phyloP scores from a whole-genome alignment of 2,888 invertebrate species.

The Acanthosepion esculentum region DNA sequence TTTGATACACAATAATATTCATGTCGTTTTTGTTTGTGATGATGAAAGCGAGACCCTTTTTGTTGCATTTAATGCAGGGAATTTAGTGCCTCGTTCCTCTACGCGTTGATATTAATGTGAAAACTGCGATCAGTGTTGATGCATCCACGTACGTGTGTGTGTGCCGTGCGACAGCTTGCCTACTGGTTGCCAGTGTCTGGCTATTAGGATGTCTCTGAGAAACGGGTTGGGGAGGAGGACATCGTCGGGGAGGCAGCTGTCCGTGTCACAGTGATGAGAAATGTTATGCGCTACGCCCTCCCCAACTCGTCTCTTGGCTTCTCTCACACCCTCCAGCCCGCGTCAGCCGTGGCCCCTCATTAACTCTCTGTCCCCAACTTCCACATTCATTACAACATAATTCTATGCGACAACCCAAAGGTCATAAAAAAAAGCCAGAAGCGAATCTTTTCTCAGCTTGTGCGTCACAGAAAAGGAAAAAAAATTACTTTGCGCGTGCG shows the following conservation, averaged over 20 bases:
- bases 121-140: not conserved
- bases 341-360: not conserved
- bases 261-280: not conserved
- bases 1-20: too few species aligned
- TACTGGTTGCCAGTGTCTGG: not conserved
- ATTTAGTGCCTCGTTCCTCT: too few species aligned
- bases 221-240: not conserved
- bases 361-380: not conserved
- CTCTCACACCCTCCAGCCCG: not conserved
- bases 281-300: not conserved
- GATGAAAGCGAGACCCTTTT: too few species aligned
- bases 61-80: too few species aligned
- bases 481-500: not conserved
- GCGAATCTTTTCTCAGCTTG: not conserved
- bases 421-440: not conserved
- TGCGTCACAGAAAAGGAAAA: not conserved
- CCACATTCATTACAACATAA: not conserved
- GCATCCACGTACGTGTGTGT: not conserved
- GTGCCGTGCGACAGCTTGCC: not conserved
- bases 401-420: not conserved
- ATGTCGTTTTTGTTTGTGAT: too few species aligned
- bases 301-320: not conserved
- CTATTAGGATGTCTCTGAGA: not conserved
- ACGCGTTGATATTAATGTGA: too few species aligned
- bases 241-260: slow-evolving; percentile 2